phyloP scores from a whole-genome alignment of 2,888 invertebrate species.

The Drosophila birchii region DNA sequence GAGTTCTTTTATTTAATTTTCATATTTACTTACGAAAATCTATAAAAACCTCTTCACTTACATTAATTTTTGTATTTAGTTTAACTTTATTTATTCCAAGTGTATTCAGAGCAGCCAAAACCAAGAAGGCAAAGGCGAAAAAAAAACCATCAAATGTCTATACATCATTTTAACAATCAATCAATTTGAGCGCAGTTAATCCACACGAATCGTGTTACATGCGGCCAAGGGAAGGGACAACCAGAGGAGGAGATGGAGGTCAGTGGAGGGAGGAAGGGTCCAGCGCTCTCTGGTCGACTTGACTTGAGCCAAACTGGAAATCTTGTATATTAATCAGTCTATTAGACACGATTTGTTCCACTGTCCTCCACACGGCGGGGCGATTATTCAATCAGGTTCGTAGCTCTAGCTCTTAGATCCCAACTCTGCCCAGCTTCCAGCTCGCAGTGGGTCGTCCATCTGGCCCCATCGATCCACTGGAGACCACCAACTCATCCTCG shows the following conservation, averaged over 20 bases:
- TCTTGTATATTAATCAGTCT: conserved; percentile 81
- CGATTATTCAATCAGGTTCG: conserved; percentile 75
- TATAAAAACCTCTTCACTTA: too few species aligned
- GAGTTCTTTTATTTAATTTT: too few species aligned
- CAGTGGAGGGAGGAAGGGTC: conserved; percentile 4
- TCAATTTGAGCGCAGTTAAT: conserved; percentile 83
- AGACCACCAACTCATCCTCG: conserved; percentile 10
- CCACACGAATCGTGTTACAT: conserved; percentile 79
- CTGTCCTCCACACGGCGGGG: conserved; percentile 52
- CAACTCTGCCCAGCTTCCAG: conserved; percentile 1
- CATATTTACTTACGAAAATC: too few species aligned
- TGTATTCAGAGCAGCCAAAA: conserved; percentile 9
- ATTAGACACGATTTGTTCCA: conserved; percentile 80
- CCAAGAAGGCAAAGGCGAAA: conserved; percentile 33
- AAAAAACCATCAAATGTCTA: conserved; percentile 67
- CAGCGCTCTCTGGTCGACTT: conserved; percentile 47
- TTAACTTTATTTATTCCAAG: background rate
- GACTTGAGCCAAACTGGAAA: conserved; percentile 64
- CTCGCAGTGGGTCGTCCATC: conserved; percentile 61
- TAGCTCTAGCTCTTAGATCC: background rate
- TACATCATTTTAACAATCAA: conserved; percentile 83
- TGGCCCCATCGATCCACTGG: conserved; percentile 13
- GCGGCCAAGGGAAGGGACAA: conserved; percentile 38
- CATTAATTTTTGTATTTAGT: too few species aligned
- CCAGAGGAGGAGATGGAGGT: background rate